Conservation (phyloP, 2,797 vertebrate species). For the Syngnathus rostellatus region DNA sequence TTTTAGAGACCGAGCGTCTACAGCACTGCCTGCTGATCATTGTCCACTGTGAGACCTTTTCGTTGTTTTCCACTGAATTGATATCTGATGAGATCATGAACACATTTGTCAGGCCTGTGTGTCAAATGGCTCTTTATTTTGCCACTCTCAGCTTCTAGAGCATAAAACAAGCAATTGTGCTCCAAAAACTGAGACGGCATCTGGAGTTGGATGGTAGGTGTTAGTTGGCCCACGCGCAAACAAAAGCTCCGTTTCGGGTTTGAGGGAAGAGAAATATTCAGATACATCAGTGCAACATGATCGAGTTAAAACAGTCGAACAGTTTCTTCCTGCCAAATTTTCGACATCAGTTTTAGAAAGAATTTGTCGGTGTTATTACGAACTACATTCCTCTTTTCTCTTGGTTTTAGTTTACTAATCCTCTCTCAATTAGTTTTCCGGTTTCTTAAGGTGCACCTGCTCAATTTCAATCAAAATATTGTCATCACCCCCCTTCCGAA, state of each 20-base stretch:
- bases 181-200: slow-evolving; percentile 17
- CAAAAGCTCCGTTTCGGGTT: slow-evolving; percentile 25
- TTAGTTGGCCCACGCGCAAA: slow-evolving; percentile 27
- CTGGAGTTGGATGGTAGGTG: slow-evolving; percentile 36
- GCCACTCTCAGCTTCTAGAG: slow-evolving; percentile 6
- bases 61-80: slow-evolving; percentile 27
- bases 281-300: slow-evolving; percentile 4
- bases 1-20: slow-evolving; percentile 10
- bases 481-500: neutral
- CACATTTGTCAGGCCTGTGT: slow-evolving; percentile 28
- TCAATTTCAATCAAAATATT: neutral
- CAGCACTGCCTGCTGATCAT: slow-evolving; percentile 4
- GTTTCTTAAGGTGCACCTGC: neutral
- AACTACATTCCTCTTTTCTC: neutral
- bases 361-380: neutral
- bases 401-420: neutral
- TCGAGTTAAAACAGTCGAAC: neutral
- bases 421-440: neutral
- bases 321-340: neutral
- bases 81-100: slow-evolving; percentile 45
- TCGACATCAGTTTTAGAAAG: neutral
- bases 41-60: slow-evolving; percentile 22
- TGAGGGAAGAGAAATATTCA: slow-evolving; percentile 12
- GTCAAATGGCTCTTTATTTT: slow-evolving; percentile 18
- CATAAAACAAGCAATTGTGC: slow-evolving; percentile 35